Conservation (phyloP, 2,797 vertebrate species). For the Alectoris magna region DNA sequence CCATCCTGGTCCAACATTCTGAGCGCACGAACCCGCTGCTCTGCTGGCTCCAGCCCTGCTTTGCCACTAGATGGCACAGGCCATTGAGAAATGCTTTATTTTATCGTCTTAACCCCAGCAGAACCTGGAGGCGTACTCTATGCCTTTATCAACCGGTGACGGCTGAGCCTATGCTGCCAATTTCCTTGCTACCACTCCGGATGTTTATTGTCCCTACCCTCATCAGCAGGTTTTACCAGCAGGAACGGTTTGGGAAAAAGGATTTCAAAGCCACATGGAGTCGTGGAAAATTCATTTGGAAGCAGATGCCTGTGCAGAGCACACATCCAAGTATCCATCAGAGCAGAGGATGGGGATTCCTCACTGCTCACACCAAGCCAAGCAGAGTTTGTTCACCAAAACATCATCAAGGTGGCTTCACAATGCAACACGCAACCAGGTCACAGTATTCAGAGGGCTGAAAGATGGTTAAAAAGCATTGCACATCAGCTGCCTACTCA, state of each 20-base stretch:
- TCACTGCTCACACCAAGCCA: rapidly evolving
- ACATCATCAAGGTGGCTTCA: not conserved
- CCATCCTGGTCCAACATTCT: not conserved
- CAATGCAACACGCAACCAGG: not conserved
- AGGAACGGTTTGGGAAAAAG: not conserved
- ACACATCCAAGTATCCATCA: not conserved
- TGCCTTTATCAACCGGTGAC: not conserved
- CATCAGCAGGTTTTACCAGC: not conserved
- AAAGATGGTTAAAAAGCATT: not conserved
- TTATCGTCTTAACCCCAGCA: not conserved
- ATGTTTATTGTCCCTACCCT: not conserved
- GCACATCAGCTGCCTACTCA: not conserved
- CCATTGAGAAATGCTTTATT: slow-evolving; percentile 61
- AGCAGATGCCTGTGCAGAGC: not conserved
- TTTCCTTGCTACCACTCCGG: not conserved
- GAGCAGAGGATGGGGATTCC: not conserved
- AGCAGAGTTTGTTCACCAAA: not conserved
- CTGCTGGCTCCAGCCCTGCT: slow-evolving; percentile 15
- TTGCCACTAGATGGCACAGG: slow-evolving; percentile 76
- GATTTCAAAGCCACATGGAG: slow-evolving; percentile 31
- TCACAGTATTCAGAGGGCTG: not conserved
- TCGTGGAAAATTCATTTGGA: not conserved
- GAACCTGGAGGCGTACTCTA: not conserved
- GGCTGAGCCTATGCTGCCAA: not conserved
- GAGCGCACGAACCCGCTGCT: rapidly evolving